Base-by-base conservation (phyloP, 2,797 vertebrate species). In the Sebastes glaucus region DNA sequence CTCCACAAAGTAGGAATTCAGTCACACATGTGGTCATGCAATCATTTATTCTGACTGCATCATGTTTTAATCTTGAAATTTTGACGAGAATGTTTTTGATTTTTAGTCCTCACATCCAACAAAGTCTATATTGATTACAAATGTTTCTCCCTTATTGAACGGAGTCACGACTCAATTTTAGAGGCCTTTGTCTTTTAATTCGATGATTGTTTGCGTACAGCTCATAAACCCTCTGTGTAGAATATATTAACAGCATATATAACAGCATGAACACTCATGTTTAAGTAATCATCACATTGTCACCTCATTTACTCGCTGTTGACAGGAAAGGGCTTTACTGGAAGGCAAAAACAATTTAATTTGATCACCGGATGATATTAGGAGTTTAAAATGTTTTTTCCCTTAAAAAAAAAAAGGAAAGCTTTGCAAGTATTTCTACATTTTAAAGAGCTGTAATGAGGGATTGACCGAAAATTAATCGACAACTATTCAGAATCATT, bases 1-100 rank as follows among this genome's bases (percentile, higher is more conserved):
- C 20, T 61, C 18, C 8, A 86, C 73, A 80, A 77, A 62, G 38
- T 72, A 77, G 30, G 68, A 81, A 79, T 66, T 78, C 22, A 76
- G 13, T 77, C 77, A 76, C 70, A 81, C 53, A 63, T 61, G 35
- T 55, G 52, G 18, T 63, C 35, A 8, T 63, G 69, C 63, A 66
- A 61, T 67, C 3, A 57, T 72, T 69, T 25, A 56, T 68, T 60
- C 59, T 72, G 33, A 69, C 72, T 35, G 22, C 42, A 64, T 88
- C 49, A 60, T 83, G 72, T 71, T 79, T 85, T 77, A 32, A 67
- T 74, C 64, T 64, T 35, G 25, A 78, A 6, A 42, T 33, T 61
- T 57, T 49, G 60, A 57, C 1, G 0, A n/a, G 20, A 57, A 65
- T 71, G 53, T 67, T 71, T 69, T 74, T 28, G 20, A 60, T 73